These are phyloP conservation scores for Rhagophthalmus giganteus DNA, from an alignment of 2,888 invertebrate genomes.

Conservation along the genomic window DNA sequence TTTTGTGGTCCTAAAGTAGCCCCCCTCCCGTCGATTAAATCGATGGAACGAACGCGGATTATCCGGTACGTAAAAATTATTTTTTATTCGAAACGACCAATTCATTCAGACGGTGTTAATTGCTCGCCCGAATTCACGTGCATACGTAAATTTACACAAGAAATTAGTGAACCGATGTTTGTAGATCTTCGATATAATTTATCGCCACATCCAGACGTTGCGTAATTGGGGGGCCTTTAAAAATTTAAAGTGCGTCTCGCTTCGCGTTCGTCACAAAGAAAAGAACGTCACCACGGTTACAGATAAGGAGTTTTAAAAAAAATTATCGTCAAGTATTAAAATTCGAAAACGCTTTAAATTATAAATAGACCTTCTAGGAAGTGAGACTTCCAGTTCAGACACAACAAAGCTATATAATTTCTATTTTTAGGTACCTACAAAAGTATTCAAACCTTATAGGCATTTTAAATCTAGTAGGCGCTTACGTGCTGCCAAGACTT, in stretches of 20 bases:
- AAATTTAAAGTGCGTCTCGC: too few species aligned
- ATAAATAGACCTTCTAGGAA: conserved; percentile 33
- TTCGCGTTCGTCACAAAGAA: too few species aligned
- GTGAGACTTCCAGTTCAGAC: conserved; percentile 24
- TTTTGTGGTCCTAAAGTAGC: neutral
- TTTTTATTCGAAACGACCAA: too few species aligned
- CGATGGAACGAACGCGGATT: too few species aligned
- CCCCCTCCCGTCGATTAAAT: neutral
- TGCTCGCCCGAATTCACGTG: neutral
- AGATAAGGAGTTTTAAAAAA: too few species aligned
- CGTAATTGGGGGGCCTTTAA: too few species aligned
- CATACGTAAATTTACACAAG: neutral
- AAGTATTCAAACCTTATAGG: conserved; percentile 24
- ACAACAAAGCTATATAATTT: conserved; percentile 33
- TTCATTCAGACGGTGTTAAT: neutral
- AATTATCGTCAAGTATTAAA: too few species aligned
- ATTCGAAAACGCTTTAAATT: conserved; percentile 21
- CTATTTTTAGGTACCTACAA: conserved; percentile 30
- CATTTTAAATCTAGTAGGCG: conserved; percentile 18
- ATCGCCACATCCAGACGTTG: too few species aligned
- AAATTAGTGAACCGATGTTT: neutral
- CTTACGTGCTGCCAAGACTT: conserved; percentile 18
- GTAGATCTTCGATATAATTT: too few species aligned
- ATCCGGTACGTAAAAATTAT: too few species aligned
- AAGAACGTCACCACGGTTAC: too few species aligned